Percentiles rank a stretch among this genome's conserved stretches.
These are phyloP conservation scores for Xanthia togata DNA, from an alignment of 2,888 invertebrate genomes.

Conservation along the genomic window DNA sequence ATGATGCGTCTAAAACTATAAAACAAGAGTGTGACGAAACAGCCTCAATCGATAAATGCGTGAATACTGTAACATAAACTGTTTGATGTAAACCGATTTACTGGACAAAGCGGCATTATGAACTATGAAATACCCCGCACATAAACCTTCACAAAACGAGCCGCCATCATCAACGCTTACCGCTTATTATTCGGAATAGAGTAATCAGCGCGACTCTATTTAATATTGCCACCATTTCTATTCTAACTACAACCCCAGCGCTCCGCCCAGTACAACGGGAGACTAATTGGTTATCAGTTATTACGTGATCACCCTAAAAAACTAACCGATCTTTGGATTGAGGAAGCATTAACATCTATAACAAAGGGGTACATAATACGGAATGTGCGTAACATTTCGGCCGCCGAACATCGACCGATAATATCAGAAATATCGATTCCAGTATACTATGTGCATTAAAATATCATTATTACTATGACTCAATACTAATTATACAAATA, in stretches of 20 bases:
- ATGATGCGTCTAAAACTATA: conserved; percentile 84
- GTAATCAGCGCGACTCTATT: conserved; percentile 14
- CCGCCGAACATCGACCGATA: conserved; percentile 48
- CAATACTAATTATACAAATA: conserved; percentile 75
- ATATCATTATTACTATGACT: conserved; percentile 80
- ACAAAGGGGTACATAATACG: conserved; percentile 74
- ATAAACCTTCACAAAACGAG: conserved; percentile 32
- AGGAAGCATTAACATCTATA: conserved; percentile 77
- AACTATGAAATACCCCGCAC: conserved; percentile 48
- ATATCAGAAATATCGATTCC: conserved; percentile 63
- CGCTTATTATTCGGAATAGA: conserved; percentile 26
- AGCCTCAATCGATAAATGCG: conserved; percentile 87
- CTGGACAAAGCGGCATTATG: conserved; percentile 42
- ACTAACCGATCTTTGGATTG: conserved; percentile 86
- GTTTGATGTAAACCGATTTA: conserved; percentile 45
- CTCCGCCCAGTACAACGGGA: conserved; percentile 40
- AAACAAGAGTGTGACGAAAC: conserved; percentile 78
- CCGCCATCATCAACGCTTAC: conserved; percentile 18
- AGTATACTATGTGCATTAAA: conserved; percentile 78
- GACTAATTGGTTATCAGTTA: conserved; percentile 57
- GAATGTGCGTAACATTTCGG: conserved; percentile 81
- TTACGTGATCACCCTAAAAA: conserved; percentile 66
- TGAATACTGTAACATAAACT: conserved; percentile 83
- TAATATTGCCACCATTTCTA: conserved; percentile 43
- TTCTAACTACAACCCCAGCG: conserved; percentile 33